Evolutionary conservation across 1,140 invertebrate genomes (phyloP), one percentile per base, ranked within the genome.

Genomic region (Lucilia sericata): DNA sequence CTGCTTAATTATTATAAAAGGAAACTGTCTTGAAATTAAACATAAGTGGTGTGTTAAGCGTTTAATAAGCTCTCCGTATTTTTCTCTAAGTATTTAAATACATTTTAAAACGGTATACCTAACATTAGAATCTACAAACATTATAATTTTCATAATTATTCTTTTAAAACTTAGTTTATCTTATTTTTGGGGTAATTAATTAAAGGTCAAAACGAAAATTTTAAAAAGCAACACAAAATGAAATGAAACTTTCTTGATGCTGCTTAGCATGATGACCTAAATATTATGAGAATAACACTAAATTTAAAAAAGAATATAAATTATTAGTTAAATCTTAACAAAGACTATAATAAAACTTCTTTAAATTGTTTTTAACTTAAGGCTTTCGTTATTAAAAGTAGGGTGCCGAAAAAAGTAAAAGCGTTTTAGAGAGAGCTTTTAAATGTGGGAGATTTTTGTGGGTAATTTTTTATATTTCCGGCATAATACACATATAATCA

Each of bases 201-300:
- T 70, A 19, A 70, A 70, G 65, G 65, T 25, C 19, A 21, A 21
- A n/a, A n/a, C n/a, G 14, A 17, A 17, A 60, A 60, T 5, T 60
- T 60, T n/a, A n/a, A 9, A 70, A 55, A 55, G 4, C 5, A 42
- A 42, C 55, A 1, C 25, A 19, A 65, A 70, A 70, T 2, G 7
- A 70, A 70, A 70, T 8, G 8, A 70, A 70, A 70, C 65, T 70
- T 70, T 70, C 65, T 70, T 25, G 65, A 70, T 70, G 25, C 65
- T 12, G n/a, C 7, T 14, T 70, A 70, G 25, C 65, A 70, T 21
- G 21, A 7, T 70, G 65, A 7, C 65, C 65, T 70, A 70, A 9
- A 70, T 70, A 19, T 25, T 49, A 3, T 30, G 25, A 30, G 25
- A 30, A 30, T 30, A 30, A 30, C 3, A 30, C 25, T 30, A 42